Evolutionary conservation across 2,888 invertebrate genomes (phyloP).

Genomic region (Pollenia angustigena): DNA sequence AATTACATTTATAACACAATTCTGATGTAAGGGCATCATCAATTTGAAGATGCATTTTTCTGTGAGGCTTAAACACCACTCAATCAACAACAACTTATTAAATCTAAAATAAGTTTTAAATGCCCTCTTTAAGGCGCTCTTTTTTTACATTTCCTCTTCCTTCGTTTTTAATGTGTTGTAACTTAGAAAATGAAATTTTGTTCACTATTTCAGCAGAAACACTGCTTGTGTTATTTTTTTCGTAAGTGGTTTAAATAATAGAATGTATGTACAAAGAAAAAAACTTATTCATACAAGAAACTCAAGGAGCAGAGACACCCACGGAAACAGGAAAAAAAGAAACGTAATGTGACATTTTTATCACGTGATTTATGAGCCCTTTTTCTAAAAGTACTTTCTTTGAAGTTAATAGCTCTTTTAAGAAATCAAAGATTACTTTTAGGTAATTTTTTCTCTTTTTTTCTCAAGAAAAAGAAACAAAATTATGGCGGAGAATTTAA

Average conservation of each 20-base stretch:
- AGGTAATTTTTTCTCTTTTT: background rate
- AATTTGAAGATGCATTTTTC: too few species aligned
- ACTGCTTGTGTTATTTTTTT: slow-evolving; percentile 26
- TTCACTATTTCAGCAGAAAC: slow-evolving; percentile 37
- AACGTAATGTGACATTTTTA: slow-evolving; percentile 60
- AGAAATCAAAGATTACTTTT: slow-evolving; percentile 20
- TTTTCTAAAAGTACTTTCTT: slow-evolving; percentile 11
- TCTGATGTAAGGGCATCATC: too few species aligned
- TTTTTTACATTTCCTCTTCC: background rate
- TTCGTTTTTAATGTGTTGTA: background rate
- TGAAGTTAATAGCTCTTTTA: slow-evolving; percentile 17
- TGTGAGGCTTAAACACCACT: too few species aligned
- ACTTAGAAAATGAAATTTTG: slow-evolving; percentile 51
- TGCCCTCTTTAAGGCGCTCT: slow-evolving; percentile 27
- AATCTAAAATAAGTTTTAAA: too few species aligned
- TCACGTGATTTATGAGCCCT: slow-evolving; percentile 53
- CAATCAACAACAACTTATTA: too few species aligned
- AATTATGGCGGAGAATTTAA: background rate
- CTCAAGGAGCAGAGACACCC: slow-evolving; percentile 16
- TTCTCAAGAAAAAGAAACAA: background rate
- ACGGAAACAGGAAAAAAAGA: background rate
- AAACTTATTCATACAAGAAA: slow-evolving; percentile 2
- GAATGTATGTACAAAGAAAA: background rate
- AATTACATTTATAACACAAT: too few species aligned
- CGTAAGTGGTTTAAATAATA: slow-evolving; percentile 25